Conservation (phyloP, 2,888 invertebrate species). For the Pseudoips prasinana region DNA sequence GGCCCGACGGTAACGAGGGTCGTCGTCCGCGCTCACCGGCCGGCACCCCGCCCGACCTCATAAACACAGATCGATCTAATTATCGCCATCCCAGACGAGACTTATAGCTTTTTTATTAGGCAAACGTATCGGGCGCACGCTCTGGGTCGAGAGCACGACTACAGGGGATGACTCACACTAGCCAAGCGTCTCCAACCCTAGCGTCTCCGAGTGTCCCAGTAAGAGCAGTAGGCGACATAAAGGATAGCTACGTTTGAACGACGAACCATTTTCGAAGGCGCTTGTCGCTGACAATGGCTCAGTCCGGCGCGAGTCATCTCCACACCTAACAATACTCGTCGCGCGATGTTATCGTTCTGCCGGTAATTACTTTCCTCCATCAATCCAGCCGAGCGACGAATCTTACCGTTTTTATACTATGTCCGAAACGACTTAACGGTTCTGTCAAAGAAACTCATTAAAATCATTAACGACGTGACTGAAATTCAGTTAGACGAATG, state of each 20-base stretch:
- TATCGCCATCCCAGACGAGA: constrained; percentile 15
- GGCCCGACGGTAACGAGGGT: constrained; percentile 37
- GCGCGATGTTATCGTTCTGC: constrained; percentile 8
- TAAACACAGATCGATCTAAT: constrained; percentile 26
- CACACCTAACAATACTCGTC: constrained; percentile 2
- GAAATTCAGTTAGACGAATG: background rate
- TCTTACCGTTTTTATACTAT: constrained; percentile 8
- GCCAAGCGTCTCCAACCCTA: background rate
- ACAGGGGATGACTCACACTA: too few relatives aligned
- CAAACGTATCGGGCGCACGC: constrained; percentile 2
- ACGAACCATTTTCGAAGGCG: too few relatives aligned
- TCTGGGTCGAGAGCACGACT: constrained; percentile 1
- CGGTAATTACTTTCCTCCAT: constrained; percentile 8
- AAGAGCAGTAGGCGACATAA: too few relatives aligned
- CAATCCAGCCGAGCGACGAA: constrained; percentile 6
- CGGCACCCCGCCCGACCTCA: constrained; percentile 29
- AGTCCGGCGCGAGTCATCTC: too few relatives aligned
- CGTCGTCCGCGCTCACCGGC: constrained; percentile 30
- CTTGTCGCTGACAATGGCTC: too few relatives aligned
- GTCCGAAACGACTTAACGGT: constrained; percentile 16
- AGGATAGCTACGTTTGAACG: too few relatives aligned
- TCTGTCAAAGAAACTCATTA: constrained; percentile 14
- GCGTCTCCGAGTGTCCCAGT: too few relatives aligned
- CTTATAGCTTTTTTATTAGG: constrained; percentile 14
- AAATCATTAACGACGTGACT: constrained; percentile 6